Base-by-base conservation (phyloP, 2,888 invertebrate species). In the Ecliptopera silaceata region DNA sequence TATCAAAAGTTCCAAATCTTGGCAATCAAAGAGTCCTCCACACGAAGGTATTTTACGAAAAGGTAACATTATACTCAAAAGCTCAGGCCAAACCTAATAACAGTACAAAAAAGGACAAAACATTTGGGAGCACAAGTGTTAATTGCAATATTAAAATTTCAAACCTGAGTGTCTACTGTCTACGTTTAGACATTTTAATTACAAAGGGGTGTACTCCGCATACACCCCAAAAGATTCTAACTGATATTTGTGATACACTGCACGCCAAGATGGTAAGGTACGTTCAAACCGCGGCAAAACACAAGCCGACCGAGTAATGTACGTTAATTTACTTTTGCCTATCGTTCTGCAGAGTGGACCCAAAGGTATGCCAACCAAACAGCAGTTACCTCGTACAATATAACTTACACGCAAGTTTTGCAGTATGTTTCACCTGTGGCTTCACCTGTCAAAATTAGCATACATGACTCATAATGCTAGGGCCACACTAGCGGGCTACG, bases 141-240 rank as follows among this genome's bases (percentile, higher is more conserved):
- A 49, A 56, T 45, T 15, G 39, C 45, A 22, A 45, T 45, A 56
- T 56, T 45, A 45, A 56, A 39, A 45, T 32, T 45, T 56, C 34
- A 44, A 56, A 45, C 36, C 43, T 44, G 15, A 53, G 26, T 32
- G 55, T 49, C 15, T 22, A 11, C 49, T 32, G 55, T 49, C 22
- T 22, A 11, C 45, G 32, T 49, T 49, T 49, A 32, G 64, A 66
- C 64, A 53, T 65, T 71, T 72, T 65, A 70, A 72, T 74, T 69
- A 69, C 66, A 56, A 66, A 55, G 48, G 26, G 26, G 26, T 26
- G 8, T 26, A 8, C 26, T 26, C 26, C 26, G 20, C 20, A 20
- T 8, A 26, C n/a, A 26, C 6, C 5, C 26, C 26, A 26, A 6
- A 26, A 26, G 4, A 8, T 26, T 26, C 26, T 6, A 8, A 26